Percentiles rank a stretch among this genome's conserved stretches.
These are phyloP conservation scores for Ibidorhyncha struthersii DNA, from an alignment of 2,113 vertebrate species.

Conservation along the genomic window DNA sequence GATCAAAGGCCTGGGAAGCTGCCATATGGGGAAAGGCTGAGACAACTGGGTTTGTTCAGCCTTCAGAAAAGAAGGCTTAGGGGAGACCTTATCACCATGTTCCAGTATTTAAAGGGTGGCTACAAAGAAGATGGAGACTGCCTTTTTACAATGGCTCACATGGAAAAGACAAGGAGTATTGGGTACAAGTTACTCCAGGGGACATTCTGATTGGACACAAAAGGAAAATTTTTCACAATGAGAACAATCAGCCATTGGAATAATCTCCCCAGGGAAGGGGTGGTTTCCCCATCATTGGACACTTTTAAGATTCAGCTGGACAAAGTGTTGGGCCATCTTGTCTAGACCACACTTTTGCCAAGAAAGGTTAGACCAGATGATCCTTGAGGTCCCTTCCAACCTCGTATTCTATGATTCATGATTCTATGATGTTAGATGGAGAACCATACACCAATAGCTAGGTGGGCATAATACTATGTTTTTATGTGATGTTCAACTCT, in stretches of 20 bases:
- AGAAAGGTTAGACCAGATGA: not conserved
- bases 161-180: not conserved
- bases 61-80: not conserved
- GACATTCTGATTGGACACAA: not conserved
- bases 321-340: not conserved
- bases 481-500: constrained; percentile 34
- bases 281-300: not conserved
- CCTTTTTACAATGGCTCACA: not conserved
- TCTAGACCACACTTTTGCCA: not conserved
- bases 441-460: not conserved
- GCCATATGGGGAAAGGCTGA: not conserved
- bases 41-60: not conserved
- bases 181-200: not conserved
- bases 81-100: not conserved
- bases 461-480: not conserved
- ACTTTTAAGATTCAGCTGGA: not conserved
- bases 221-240: not conserved
- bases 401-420: not conserved
- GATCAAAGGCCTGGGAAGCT: not conserved
- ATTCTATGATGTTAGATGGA: not conserved
- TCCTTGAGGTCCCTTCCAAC: not conserved
- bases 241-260: not conserved
- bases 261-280: not conserved
- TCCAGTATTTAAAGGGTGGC: not conserved
- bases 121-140: not conserved